phyloP scores from a whole-genome alignment of 2,888 invertebrate genomes.

The Morpho deidamia region DNA sequence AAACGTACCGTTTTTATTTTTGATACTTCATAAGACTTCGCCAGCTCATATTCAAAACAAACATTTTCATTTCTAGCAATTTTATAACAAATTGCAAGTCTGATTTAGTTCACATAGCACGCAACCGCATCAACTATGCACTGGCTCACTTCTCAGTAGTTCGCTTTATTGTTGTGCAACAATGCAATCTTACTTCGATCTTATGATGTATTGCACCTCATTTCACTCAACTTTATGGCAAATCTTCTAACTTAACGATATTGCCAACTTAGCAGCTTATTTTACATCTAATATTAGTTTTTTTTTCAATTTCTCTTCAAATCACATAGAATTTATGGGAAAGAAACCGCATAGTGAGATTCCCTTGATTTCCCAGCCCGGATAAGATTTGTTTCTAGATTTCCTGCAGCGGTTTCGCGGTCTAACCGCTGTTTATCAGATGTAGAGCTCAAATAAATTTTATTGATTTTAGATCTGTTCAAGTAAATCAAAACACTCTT shows the following conservation, averaged over 20 bases:
- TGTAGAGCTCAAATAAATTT: slow-evolving; percentile 58
- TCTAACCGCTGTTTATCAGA: slow-evolving; percentile 63
- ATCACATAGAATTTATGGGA: slow-evolving; percentile 61
- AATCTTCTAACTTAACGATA: slow-evolving; percentile 40
- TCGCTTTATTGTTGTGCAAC: slow-evolving; percentile 59
- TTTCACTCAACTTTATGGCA: slow-evolving; percentile 51
- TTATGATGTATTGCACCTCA: slow-evolving; percentile 65
- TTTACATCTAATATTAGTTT: slow-evolving; percentile 69
- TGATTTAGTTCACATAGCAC: slow-evolving; percentile 65
- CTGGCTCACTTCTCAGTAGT: slow-evolving; percentile 50
- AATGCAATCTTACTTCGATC: slow-evolving; percentile 67
- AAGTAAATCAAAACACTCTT: slow-evolving; percentile 6
- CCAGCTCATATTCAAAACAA: slow-evolving; percentile 1
- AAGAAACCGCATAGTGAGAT: slow-evolving; percentile 65
- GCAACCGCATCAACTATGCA: slow-evolving; percentile 64
- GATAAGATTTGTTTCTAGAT: slow-evolving; percentile 69
- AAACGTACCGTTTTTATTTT: no score
- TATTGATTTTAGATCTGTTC: slow-evolving; percentile 55
- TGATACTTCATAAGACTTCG: no score
- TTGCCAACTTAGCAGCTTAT: slow-evolving; percentile 49
- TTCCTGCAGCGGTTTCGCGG: slow-evolving; percentile 69
- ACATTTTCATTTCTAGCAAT: slow-evolving; percentile 31
- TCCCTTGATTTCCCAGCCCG: slow-evolving; percentile 61
- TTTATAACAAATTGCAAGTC: slow-evolving; percentile 58
- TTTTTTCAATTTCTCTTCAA: slow-evolving; percentile 64